Percentiles rank a stretch among this genome's conserved stretches.
Evolutionary conservation across 2,797 vertebrate genomes (phyloP).

Genomic region (Erethizon dorsatum): DNA sequence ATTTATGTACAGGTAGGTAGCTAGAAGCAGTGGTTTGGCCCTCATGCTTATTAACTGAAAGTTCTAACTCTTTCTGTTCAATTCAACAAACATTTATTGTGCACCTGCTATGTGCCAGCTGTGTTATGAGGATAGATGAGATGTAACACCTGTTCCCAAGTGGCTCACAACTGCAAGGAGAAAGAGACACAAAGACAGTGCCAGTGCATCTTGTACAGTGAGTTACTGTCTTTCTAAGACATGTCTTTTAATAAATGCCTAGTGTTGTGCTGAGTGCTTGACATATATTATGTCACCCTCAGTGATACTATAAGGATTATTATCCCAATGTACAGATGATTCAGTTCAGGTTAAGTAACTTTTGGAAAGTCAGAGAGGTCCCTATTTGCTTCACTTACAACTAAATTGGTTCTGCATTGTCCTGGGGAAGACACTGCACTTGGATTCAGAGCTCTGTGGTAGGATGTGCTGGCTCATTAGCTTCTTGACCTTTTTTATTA

Average conservation of each 20-base stretch:
- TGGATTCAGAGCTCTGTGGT: background rate
- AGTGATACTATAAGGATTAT: background rate
- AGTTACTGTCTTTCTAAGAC: background rate
- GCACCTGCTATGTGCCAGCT: background rate
- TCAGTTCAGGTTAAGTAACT: background rate
- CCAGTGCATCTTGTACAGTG: background rate
- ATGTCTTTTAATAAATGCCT: background rate
- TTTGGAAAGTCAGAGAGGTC: background rate
- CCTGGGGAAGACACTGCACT: rapidly evolving
- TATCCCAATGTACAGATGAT: background rate
- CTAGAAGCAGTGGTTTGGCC: constrained; percentile 1
- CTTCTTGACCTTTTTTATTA: background rate
- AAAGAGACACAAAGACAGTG: background rate
- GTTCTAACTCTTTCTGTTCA: constrained; percentile 15
- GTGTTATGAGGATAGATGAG: background rate
- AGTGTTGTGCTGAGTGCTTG: background rate
- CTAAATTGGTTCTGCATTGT: background rate
- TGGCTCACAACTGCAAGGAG: background rate
- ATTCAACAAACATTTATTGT: background rate
- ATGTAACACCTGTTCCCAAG: background rate
- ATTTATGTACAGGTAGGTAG: background rate
- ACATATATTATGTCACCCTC: background rate
- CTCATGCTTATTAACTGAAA: background rate
- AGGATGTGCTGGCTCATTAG: background rate
- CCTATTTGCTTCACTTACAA: background rate